phyloP scores from a whole-genome alignment of 1,140 invertebrate genomes.

The Scaptomyza graminum region DNA sequence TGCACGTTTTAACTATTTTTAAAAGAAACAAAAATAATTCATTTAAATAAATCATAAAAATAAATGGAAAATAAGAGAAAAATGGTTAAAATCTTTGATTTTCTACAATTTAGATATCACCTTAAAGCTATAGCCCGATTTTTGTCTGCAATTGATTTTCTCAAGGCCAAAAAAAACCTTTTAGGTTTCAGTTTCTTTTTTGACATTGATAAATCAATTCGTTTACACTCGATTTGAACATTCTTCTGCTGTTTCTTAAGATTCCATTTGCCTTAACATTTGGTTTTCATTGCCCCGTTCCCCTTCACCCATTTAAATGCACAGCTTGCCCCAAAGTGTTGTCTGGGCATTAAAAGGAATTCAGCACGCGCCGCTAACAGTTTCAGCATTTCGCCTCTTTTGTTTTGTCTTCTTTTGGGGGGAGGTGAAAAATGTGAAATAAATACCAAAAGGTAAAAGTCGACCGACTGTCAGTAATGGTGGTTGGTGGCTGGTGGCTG shows the following conservation, averaged over 20 bases:
- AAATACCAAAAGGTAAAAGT: constrained; percentile 28
- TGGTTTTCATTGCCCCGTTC: neutral
- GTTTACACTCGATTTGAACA: neutral
- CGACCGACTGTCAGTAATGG: neutral
- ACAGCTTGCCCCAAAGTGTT: neutral
- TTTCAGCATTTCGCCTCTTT: constrained; percentile 2
- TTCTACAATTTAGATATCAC: too few species aligned
- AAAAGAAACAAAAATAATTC: too few species aligned
- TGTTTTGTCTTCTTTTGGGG: neutral
- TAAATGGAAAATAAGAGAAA: too few species aligned
- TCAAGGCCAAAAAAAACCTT: too few species aligned
- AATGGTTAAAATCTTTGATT: too few species aligned
- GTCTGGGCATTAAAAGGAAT: constrained; percentile 5
- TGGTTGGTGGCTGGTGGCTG: neutral
- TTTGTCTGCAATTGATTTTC: too few species aligned
- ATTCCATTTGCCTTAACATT: neutral
- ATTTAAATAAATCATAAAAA: too few species aligned
- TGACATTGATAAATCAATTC: neutral
- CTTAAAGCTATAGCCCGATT: too few species aligned
- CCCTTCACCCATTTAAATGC: neutral
- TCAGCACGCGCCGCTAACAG: neutral
- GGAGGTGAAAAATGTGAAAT: constrained; percentile 21
- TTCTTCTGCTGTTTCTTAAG: neutral
- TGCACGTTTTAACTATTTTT: too few species aligned
- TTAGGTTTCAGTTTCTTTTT: too few species aligned